Evolutionary conservation across 2,888 invertebrate genomes (phyloP).

Genomic region (Chrysina gloriosa): DNA sequence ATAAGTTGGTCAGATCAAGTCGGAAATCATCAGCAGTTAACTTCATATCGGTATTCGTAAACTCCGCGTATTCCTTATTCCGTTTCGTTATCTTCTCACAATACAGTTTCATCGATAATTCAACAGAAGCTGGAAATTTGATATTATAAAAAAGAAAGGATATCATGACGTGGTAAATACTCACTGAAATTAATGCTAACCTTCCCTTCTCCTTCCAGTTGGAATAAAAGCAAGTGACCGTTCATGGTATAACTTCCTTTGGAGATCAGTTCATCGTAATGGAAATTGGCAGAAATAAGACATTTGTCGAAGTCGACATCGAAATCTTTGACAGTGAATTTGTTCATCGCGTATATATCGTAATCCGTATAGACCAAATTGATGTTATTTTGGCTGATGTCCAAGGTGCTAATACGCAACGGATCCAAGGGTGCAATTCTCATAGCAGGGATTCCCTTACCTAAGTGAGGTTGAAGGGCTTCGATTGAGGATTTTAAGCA

Average conservation of each 20-base stretch:
- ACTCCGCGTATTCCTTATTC: conserved; percentile 19
- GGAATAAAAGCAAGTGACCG: conserved; percentile 65
- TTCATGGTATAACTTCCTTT: conserved; percentile 62
- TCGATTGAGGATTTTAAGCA: conserved; percentile 63
- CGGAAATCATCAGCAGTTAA: conserved; percentile 26
- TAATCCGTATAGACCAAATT: conserved; percentile 1
- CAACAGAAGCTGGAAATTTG: background rate
- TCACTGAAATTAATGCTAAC: conserved; percentile 67
- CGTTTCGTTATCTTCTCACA: background rate
- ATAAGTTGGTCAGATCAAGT: conserved; percentile 50
- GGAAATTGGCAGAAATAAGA: background rate
- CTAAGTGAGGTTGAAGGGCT: conserved; percentile 60
- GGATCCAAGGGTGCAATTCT: conserved; percentile 65
- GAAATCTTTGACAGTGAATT: background rate
- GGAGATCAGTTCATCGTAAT: background rate
- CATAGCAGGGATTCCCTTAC: conserved; percentile 62
- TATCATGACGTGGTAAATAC: conserved; percentile 48
- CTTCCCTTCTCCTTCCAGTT: conserved; percentile 63
- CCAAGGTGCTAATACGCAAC: conserved; percentile 25
- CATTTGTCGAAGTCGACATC: background rate
- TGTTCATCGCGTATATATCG: background rate
- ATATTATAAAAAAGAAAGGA: background rate
- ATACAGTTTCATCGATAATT: background rate
- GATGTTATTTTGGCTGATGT: background rate
- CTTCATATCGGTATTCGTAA: conserved; percentile 15